Evolutionary conservation across 2,888 invertebrate genomes (phyloP).

Genomic region (Drosophila tripunctata): DNA sequence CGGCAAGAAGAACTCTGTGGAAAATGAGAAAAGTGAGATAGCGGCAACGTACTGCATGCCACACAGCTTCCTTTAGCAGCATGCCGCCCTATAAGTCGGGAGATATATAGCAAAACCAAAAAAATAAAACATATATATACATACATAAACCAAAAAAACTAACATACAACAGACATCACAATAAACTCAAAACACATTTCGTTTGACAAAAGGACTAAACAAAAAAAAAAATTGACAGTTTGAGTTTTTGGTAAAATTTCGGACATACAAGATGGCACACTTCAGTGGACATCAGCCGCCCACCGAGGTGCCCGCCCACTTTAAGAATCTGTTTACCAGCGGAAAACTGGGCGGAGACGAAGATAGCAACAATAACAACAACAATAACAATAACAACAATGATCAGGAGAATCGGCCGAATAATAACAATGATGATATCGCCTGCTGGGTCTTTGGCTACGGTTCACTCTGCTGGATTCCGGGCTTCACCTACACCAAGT

Average conservation of each 20-base stretch:
- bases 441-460: constrained; percentile 95
- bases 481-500: constrained; percentile 93
- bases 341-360: constrained; percentile 68
- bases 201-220: constrained; percentile 30
- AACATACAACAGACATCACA: constrained; percentile 1
- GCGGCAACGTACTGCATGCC: constrained; percentile 31
- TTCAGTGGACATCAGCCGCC: constrained; percentile 60
- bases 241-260: constrained; percentile 1
- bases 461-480: constrained; percentile 98
- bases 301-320: constrained; percentile 68
- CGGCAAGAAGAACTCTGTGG: constrained; percentile 1
- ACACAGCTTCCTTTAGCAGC: constrained; percentile 34
- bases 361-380: constrained; percentile 22
- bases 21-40: constrained; percentile 47
- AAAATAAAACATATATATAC: constrained; percentile 3
- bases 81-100: constrained; percentile 47
- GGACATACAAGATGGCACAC: constrained; percentile 59
- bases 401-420: constrained; percentile 54
- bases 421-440: constrained; percentile 45
- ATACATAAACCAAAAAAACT: not conserved
- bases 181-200: constrained; percentile 6
- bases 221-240: constrained; percentile 37
- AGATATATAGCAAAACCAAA: constrained; percentile 8
- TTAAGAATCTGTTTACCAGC: constrained; percentile 79
- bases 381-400: constrained; percentile 15